Evolutionary conservation across 2,797 vertebrate genomes (phyloP).

Genomic region (Crax fasciolata): DNA sequence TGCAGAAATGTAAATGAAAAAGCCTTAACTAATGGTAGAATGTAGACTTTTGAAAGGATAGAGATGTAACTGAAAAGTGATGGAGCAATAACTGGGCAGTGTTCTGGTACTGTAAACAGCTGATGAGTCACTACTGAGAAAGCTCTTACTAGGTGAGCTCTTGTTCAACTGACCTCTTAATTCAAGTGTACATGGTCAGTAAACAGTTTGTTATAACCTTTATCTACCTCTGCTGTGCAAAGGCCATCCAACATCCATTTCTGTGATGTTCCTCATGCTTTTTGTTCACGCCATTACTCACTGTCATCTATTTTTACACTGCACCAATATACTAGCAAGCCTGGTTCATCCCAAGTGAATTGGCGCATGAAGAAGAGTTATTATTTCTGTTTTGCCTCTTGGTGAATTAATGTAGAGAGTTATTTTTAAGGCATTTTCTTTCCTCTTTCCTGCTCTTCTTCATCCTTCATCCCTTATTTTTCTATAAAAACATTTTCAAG

Average conservation of each 20-base stretch:
- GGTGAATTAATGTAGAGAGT: conserved; percentile 42
- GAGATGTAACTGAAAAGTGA: conserved; percentile 38
- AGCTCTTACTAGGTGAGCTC: conserved; percentile 70
- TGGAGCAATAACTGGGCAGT: conserved; percentile 73
- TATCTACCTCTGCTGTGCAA: conserved; percentile 78
- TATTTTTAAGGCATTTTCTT: conserved; percentile 12
- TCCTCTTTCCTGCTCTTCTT: conserved; percentile 44
- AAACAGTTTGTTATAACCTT: conserved; percentile 80
- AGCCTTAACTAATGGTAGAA: conserved; percentile 68
- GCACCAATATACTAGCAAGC: conserved; percentile 33
- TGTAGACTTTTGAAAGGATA: conserved; percentile 61
- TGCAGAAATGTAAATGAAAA: conserved; percentile 60
- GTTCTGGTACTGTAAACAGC: conserved; percentile 44
- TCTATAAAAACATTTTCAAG: conserved; percentile 37
- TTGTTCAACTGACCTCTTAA: conserved; percentile 76
- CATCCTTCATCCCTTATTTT: conserved; percentile 21
- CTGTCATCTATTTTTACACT: conserved; percentile 47
- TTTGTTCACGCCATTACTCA: conserved; percentile 33
- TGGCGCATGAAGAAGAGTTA: conserved; percentile 41
- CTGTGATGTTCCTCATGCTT: conserved; percentile 43
- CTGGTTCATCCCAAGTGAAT: conserved; percentile 29
- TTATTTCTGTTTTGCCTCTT: conserved; percentile 56
- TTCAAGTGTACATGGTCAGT: conserved; percentile 71
- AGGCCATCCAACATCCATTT: conserved; percentile 66
- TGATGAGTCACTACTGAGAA: conserved; percentile 63